Percentiles rank a stretch among this genome's conserved stretches.
Evolutionary conservation across 2,113 vertebrate genomes (phyloP).

Genomic region (Cyprinodon brontotheroides): DNA sequence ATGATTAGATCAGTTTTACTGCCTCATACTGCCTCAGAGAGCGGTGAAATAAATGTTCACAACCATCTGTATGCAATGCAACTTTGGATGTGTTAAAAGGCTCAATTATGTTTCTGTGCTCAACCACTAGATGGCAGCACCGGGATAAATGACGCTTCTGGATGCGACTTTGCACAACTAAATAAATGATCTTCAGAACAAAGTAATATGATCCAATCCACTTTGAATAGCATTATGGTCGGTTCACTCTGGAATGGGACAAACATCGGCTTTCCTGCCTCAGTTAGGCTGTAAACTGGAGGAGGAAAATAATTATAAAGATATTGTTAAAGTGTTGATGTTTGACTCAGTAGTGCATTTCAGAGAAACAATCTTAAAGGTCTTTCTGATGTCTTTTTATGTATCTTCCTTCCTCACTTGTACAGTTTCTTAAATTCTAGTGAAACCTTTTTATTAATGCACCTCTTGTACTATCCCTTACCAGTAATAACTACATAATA

Average conservation of each 20-base stretch:
- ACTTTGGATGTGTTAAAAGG: not conserved
- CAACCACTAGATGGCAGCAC: constrained; percentile 66
- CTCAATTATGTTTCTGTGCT: constrained; percentile 8
- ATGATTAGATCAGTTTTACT: not conserved
- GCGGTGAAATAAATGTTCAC: not conserved
- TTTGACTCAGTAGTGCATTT: not conserved
- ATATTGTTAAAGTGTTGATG: not conserved
- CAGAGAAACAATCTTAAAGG: not conserved
- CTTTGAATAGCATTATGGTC: not conserved
- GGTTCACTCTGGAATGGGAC: not conserved
- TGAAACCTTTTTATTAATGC: not conserved
- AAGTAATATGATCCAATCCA: not conserved
- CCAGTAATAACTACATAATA: not conserved
- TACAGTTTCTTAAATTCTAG: not conserved
- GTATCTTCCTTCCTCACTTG: not conserved
- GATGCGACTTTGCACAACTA: not conserved
- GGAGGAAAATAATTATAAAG: not conserved
- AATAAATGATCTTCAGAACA: too few relatives aligned
- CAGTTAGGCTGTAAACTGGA: not conserved
- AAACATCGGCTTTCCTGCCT: not conserved
- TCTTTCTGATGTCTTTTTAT: not conserved
- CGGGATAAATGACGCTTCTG: constrained; percentile 9
- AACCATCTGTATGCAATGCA: not conserved
- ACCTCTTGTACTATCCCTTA: not conserved
- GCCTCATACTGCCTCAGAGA: not conserved